These are phyloP conservation scores for Hymenochirus boettgeri DNA, from an alignment of 2,113 vertebrate genomes.

Conservation along the genomic window DNA sequence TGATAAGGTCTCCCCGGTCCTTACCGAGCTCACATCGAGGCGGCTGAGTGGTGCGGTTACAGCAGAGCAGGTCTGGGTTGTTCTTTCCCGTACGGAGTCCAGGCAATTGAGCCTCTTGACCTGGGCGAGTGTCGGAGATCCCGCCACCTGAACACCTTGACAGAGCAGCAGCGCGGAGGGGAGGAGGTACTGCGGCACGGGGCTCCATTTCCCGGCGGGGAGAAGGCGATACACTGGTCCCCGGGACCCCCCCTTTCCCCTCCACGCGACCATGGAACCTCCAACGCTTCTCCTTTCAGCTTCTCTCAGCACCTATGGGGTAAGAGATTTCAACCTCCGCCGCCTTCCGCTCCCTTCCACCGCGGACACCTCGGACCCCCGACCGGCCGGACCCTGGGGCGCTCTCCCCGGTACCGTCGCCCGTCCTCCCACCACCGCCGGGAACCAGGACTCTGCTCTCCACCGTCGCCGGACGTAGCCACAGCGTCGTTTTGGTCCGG, in stretches of 20 bases:
- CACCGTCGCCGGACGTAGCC: constrained; percentile 96
- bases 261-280: constrained; percentile 89
- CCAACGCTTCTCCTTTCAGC: constrained; percentile 91
- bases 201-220: constrained; percentile 73
- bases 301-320: constrained; percentile 85
- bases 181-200: constrained; percentile 80
- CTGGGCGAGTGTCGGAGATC: constrained; percentile 90
- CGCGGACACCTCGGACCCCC: constrained; percentile 62
- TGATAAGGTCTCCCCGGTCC: too few species aligned
- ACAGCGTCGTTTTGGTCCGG: constrained; percentile 97
- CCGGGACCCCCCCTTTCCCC: constrained; percentile 83
- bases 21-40: constrained; percentile 92
- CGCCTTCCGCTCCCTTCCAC: constrained; percentile 76
- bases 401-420: constrained; percentile 76
- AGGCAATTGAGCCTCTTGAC: constrained; percentile 91
- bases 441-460: constrained; percentile 88
- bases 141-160: constrained; percentile 95
- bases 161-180: constrained; percentile 86
- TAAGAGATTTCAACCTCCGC: constrained; percentile 88
- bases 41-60: constrained; percentile 96
- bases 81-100: constrained; percentile 89
- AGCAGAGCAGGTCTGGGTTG: constrained; percentile 89
- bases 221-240: constrained; percentile 86
- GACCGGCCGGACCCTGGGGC: constrained; percentile 72
- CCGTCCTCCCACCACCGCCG: constrained; percentile 78